Base-by-base conservation (phyloP, 2,797 vertebrate species). In the Muscicapa striata region DNA sequence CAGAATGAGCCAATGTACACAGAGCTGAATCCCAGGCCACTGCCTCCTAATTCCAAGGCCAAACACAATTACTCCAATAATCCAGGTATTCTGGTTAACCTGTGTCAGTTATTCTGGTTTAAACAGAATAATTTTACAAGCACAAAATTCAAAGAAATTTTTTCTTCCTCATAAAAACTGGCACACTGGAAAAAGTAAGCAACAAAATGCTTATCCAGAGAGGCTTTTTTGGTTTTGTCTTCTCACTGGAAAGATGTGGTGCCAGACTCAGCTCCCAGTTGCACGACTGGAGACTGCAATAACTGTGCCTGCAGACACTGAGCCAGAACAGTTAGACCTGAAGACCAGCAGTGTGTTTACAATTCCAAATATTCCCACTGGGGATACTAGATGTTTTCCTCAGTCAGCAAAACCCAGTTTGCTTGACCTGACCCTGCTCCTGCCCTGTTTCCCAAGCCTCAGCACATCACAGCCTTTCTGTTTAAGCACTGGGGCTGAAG, bases 221-320 rank as follows among this genome's bases (percentile, higher is more conserved):
- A 63, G 11, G 15, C 8, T 26, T 52, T 91, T 90, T 80, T 70
- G 13, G 26, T 70, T 92, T 63, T 80, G 36, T 63, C 57, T 67
- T 76, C n/a, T 63, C 52, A 49, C 24, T 74, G 49, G 48, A 85
- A 94, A 70, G 15, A 9, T 0, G 10, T 19, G 45, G 26, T 46
- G 46, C 57, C 38, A 67, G 85, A 93, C 52, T 72, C 27, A 36
- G 77, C 32, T 91, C 36, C 24, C 66, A 63, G 38, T 40, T 58
- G 62, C 72, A 61, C 0, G 0, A 80, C 68, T 57, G 52, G 26
- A 87, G 46, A 59, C 38, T 67, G 59, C 61, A 83, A 19, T 46
- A 57, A 72, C 46, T 64, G n/a, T 59, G n/a, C 46, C 45, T 74
- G n/a, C n/a, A 43, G 32, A 32, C 51, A 62, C 11, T 0, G 0